Evolutionary conservation across 2,888 invertebrate genomes (phyloP).

Genomic region (Tenthredo livida): DNA sequence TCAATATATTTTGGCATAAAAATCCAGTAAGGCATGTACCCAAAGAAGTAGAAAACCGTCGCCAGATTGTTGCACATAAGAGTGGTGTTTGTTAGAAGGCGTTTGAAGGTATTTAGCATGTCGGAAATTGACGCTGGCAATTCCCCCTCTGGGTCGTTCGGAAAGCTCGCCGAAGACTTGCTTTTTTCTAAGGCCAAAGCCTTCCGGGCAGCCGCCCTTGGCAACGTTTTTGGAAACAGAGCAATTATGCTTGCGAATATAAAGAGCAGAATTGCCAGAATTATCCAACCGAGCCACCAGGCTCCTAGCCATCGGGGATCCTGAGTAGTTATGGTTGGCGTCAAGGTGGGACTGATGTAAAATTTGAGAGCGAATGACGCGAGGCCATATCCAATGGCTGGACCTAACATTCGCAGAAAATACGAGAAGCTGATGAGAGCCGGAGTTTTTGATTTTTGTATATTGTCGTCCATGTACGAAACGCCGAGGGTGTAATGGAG

Average conservation of each 20-base stretch:
- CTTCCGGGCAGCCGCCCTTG: slow-evolving; percentile 82
- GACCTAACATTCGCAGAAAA: slow-evolving; percentile 85
- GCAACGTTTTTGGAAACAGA: slow-evolving; percentile 85
- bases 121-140: slow-evolving; percentile 78
- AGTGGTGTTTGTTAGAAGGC: slow-evolving; percentile 84
- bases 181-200: slow-evolving; percentile 75
- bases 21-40: slow-evolving; percentile 88
- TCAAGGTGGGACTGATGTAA: slow-evolving; percentile 84
- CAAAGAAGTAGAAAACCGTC: slow-evolving; percentile 86
- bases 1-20: slow-evolving; percentile 92
- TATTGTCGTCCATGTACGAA: slow-evolving; percentile 88
- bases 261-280: slow-evolving; percentile 82
- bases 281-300: slow-evolving; percentile 90
- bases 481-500: slow-evolving; percentile 86
- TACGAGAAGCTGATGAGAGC: slow-evolving; percentile 85
- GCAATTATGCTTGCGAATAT: slow-evolving; percentile 83
- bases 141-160: slow-evolving; percentile 67
- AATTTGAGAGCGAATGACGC: slow-evolving; percentile 84
- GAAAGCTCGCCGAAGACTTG: slow-evolving; percentile 69
- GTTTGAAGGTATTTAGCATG: slow-evolving; percentile 83
- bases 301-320: slow-evolving; percentile 91
- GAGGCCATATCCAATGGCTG: slow-evolving; percentile 84
- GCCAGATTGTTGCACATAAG: slow-evolving; percentile 88
- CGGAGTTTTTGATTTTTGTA: slow-evolving; percentile 87
- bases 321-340: slow-evolving; percentile 83